Evolutionary conservation across 2,797 vertebrate genomes (phyloP).

Genomic region (Hydrophis major): DNA sequence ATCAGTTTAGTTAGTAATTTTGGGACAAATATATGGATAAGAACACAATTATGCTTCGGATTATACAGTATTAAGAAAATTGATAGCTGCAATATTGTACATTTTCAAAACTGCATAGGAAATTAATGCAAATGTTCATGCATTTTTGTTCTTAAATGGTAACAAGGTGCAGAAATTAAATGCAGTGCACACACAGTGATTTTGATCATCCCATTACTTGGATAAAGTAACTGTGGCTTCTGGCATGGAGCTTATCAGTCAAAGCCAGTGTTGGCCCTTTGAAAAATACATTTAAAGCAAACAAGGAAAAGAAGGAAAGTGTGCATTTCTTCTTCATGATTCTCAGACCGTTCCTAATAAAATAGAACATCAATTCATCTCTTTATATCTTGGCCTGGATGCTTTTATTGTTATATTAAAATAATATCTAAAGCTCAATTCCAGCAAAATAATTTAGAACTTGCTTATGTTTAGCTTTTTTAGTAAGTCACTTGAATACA

Average conservation of each 20-base stretch:
- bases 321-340: not conserved
- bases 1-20: not conserved
- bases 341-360: not conserved
- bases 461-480: not conserved
- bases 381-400: not conserved
- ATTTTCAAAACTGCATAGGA: not conserved
- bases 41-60: not conserved
- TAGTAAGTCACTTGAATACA: not conserved
- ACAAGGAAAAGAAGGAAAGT: not conserved
- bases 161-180: not conserved
- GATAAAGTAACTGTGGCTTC: not conserved
- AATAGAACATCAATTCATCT: not conserved
- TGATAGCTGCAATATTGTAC: not conserved
- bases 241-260: not conserved
- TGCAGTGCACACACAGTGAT: not conserved
- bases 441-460: conserved; percentile 2
- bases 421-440: not conserved
- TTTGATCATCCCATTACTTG: not conserved
- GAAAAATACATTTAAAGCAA: not conserved
- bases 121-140: not conserved
- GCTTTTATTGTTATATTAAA: conserved; percentile 1
- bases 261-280: not conserved
- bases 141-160: not conserved
- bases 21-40: not conserved
- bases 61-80: not conserved